These are phyloP conservation scores for Heterodera schachtii DNA, from an alignment of 1,140 invertebrate species.

Conservation along the genomic window DNA sequence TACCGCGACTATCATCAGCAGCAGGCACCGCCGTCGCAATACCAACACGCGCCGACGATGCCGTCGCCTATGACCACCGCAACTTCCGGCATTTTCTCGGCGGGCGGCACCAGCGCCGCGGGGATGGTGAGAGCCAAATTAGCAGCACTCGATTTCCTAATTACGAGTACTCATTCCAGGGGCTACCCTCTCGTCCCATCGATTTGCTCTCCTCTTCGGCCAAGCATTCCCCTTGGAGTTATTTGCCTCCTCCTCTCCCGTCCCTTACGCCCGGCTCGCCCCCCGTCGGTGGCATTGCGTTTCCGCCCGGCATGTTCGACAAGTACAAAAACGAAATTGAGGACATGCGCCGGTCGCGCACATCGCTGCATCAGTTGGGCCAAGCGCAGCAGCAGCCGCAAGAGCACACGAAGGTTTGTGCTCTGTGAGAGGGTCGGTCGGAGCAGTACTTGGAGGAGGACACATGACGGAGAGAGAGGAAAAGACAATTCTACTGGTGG, in stretches of 20 bases:
- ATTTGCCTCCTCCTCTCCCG: constrained; percentile 5
- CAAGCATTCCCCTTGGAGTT: constrained; percentile 26
- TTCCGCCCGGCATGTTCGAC: constrained; percentile 64
- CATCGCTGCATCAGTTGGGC: constrained; percentile 58
- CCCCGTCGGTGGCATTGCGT: constrained; percentile 51
- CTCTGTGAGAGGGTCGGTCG: constrained; percentile 38
- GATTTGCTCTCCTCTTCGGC: constrained; percentile 1
- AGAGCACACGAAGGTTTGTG: constrained; percentile 64
- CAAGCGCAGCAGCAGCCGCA: constrained; percentile 19
- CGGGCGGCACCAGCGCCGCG: constrained; percentile 10
- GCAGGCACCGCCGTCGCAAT: neutral
- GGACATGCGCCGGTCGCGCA: constrained; percentile 56
- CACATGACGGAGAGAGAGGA: neutral
- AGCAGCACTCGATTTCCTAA: neutral
- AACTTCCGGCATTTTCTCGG: constrained; percentile 38
- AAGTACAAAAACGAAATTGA: constrained; percentile 62
- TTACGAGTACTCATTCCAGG: neutral
- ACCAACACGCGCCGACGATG: neutral
- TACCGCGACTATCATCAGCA: constrained; percentile 51
- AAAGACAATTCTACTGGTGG: neutral
- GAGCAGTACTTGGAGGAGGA: neutral
- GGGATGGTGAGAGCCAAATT: neutral
- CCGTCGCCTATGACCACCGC: constrained; percentile 33
- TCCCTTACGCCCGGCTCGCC: constrained; percentile 38
- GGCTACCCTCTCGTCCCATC: neutral